phyloP scores from a whole-genome alignment of 2,113 vertebrate species.

The Diglossa brunneiventris region DNA sequence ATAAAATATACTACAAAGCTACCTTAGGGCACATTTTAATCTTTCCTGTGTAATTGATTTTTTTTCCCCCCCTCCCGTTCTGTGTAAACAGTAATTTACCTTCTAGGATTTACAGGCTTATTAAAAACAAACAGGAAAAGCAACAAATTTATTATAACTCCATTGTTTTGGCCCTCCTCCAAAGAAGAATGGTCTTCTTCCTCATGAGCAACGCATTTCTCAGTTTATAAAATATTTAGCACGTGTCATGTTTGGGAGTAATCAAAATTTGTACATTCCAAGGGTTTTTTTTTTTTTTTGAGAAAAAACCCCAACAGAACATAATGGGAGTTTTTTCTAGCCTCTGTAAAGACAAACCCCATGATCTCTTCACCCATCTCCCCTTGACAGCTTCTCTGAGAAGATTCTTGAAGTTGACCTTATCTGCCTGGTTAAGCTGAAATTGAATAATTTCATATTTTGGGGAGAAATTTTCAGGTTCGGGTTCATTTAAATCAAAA shows the following conservation, averaged over 20 bases:
- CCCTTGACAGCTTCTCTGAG: background rate
- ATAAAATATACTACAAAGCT: background rate
- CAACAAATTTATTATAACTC: background rate
- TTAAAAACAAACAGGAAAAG: conserved; percentile 10
- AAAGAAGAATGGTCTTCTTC: background rate
- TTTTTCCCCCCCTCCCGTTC: background rate
- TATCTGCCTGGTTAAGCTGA: background rate
- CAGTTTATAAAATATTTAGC: background rate
- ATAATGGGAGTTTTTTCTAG: background rate
- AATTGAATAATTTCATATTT: background rate
- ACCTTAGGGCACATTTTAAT: conserved; percentile 44
- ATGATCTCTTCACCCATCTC: background rate
- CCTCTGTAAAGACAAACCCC: background rate
- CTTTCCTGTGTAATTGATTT: conserved; percentile 34
- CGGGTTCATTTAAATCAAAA: background rate
- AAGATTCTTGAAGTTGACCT: background rate
- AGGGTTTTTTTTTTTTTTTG: no score
- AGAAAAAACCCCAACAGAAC: background rate
- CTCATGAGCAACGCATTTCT: background rate
- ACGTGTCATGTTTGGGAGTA: background rate
- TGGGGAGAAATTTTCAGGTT: background rate
- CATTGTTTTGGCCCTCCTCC: background rate
- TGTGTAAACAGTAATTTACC: conserved; percentile 47
- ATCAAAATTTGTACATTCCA: background rate
- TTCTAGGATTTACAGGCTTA: conserved; percentile 13